phyloP scores from a whole-genome alignment of 2,888 invertebrate genomes.

The Anthophora plumipes region DNA sequence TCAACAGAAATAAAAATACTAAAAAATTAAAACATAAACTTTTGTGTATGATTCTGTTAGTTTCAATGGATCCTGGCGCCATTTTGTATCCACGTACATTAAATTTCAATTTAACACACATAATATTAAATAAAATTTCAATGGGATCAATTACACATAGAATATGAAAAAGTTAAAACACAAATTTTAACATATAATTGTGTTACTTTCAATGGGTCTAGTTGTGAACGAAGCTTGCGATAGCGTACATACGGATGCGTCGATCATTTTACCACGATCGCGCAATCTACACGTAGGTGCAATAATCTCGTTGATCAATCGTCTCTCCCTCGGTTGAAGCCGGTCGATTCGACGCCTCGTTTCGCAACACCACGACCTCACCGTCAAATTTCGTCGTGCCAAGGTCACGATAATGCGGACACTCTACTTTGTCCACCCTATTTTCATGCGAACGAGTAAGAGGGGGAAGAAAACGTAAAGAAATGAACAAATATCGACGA shows the following conservation, averaged over 20 bases:
- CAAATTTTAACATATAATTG: no score
- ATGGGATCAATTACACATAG: no score
- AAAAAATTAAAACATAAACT: no score
- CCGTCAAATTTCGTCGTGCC: conserved; percentile 24
- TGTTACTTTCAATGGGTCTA: background rate
- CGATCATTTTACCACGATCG: background rate
- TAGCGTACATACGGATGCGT: background rate
- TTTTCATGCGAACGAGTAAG: background rate
- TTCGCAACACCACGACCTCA: conserved; percentile 10
- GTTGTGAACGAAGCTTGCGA: background rate
- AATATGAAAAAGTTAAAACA: no score
- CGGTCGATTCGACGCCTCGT: background rate
- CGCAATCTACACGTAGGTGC: background rate
- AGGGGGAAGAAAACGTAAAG: background rate
- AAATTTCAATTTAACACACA: no score
- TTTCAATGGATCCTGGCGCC: no score
- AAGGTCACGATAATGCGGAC: conserved; percentile 32
- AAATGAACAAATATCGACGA: conserved; percentile 4
- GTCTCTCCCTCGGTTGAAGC: background rate
- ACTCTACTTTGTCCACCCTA: background rate
- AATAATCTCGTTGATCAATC: background rate
- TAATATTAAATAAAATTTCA: no score
- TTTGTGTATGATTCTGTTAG: no score
- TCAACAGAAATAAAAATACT: no score
- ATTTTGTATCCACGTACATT: no score